phyloP scores from a whole-genome alignment of 2,113 vertebrate genomes.

The Falco punctatus region DNA sequence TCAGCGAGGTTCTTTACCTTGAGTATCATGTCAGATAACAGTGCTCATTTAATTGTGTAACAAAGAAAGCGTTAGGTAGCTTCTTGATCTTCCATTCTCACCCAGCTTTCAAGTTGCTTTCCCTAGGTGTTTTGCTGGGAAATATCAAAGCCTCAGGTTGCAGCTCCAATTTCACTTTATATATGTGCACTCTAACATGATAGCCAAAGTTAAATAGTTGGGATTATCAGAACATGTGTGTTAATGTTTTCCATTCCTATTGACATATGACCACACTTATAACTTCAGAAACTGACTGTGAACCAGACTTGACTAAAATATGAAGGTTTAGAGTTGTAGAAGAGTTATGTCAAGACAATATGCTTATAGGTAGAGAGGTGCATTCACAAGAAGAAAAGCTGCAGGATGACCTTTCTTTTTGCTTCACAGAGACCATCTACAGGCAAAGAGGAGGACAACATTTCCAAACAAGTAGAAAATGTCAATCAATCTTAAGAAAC shows the following conservation, averaged over 20 bases:
- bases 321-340: not conserved
- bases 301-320: not conserved
- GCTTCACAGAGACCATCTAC: not conserved
- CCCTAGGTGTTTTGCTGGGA: not conserved
- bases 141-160: not conserved
- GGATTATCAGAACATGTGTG: not conserved
- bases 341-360: not conserved
- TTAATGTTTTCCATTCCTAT: not conserved
- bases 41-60: fast-evolving
- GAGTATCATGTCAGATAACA: not conserved
- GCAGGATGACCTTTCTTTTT: not conserved
- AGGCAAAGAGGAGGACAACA: not conserved
- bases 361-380: not conserved
- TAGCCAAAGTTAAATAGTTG: not conserved
- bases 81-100: not conserved
- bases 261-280: not conserved
- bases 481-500: not conserved
- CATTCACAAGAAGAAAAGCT: not conserved
- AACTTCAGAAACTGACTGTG: not conserved
- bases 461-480: not conserved
- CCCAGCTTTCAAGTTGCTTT: not conserved
- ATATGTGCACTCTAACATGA: not conserved
- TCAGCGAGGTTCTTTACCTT: not conserved
- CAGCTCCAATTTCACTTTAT: not conserved
- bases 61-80: not conserved